Evolutionary conservation across 2,888 invertebrate genomes (phyloP), one percentile per base, ranked within the genome.

Genomic region (Hyalella azteca): DNA sequence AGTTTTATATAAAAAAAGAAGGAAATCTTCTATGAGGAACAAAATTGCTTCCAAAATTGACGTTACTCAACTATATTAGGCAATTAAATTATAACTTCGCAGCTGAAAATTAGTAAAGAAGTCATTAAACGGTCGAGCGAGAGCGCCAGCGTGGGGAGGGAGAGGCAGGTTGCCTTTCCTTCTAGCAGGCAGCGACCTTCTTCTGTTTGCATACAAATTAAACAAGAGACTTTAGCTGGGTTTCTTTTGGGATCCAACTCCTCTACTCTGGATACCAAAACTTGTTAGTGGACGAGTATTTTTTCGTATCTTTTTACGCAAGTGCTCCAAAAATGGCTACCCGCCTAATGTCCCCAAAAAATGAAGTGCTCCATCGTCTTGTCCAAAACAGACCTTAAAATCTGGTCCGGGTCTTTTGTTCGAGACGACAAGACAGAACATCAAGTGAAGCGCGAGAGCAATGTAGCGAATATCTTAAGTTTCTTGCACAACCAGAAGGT

Each of bases 201-300:
- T 66, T 66, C 36, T 66, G 66, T 66, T 66, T 66, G 66, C 66
- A 66, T 66, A 66, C 66, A 66, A 66, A 66, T 66, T 66, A 66
- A 66, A 66, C 66, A 36, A 66, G 66, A 66, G 36, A 66, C 66
- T 66, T 66, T 32, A 66, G 4, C 36, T 66, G 19, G 66, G 3
- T 60, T 66, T 66, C 36, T 66, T 66, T 66, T 66, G 66, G 66
- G 36, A 66, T 66, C 66, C 32, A 66, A 66, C 66, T 66, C 66
- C 36, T 66, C 66, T 54, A 26, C 66, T 66, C 66, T 66, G 22
- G 66, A 66, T 32, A 66, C n/a, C 36, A 66, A 66, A 66, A 66
- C 66, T 66, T 66, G 66, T 66, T 66, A 36, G 36, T 66, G 66
- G 66, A 66, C 3, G 32, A 36, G 39, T 36, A 66, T 36, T 66